Percentiles rank a stretch among this genome's conserved stretches.
These are phyloP conservation scores for Chelon labrosus DNA, from an alignment of 2,797 vertebrate genomes.

Conservation along the genomic window DNA sequence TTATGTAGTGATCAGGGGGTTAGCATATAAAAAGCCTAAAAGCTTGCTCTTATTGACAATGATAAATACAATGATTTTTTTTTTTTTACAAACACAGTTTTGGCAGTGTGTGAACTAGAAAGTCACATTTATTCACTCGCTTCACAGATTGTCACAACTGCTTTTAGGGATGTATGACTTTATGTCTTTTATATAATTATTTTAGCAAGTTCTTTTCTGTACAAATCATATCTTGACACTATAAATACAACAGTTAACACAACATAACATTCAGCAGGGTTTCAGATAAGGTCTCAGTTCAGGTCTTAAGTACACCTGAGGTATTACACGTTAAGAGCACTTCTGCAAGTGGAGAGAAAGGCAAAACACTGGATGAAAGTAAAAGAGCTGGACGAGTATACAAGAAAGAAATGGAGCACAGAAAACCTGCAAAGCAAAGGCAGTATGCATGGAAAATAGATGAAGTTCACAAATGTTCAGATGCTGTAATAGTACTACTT, in stretches of 20 bases:
- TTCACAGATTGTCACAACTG: not conserved
- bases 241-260: not conserved
- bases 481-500: not conserved
- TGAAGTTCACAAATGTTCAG: not conserved
- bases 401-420: conserved; percentile 1
- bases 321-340: conserved; percentile 51
- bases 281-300: not conserved
- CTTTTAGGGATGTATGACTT: not conserved
- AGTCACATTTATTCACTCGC: not conserved
- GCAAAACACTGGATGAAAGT: not conserved
- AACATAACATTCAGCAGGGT: conserved; percentile 5
- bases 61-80: too few relatives aligned
- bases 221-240: conserved; percentile 11
- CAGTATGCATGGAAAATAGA: not conserved
- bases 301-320: not conserved
- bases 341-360: conserved; percentile 27
- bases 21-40: too few relatives aligned
- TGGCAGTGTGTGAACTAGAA: not conserved
- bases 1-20: not conserved
- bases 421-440: not conserved
- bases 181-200: too few relatives aligned
- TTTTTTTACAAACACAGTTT: too few relatives aligned
- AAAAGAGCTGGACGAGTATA: not conserved
- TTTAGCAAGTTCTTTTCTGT: too few relatives aligned
- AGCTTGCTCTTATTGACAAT: too few relatives aligned